Conservation (phyloP, 2,888 invertebrate species). For the Lepidochrysops patricia region DNA sequence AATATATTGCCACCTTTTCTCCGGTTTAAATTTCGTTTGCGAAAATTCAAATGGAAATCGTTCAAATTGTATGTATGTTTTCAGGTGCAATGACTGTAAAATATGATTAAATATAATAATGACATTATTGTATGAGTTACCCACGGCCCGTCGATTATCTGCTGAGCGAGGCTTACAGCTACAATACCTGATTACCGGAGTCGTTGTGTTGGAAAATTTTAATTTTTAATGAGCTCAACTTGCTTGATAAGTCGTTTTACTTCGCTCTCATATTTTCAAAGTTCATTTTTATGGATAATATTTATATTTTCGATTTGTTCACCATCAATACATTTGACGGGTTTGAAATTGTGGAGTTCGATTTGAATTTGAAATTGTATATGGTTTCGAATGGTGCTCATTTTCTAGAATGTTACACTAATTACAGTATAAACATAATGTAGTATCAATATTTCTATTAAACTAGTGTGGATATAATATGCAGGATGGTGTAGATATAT, state of each 20-base stretch:
- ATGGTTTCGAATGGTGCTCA: neutral
- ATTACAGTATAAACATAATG: no score
- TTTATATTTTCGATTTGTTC: neutral
- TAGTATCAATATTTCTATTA: no score
- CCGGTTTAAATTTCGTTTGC: no score
- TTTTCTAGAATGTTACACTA: neutral
- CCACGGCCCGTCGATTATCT: conserved; percentile 13
- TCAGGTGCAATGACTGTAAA: neutral
- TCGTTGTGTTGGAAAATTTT: conserved; percentile 31
- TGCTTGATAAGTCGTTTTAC: conserved; percentile 22
- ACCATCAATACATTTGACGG: neutral
- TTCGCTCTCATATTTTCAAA: conserved; percentile 17
- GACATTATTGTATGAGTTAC: neutral
- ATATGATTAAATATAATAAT: neutral
- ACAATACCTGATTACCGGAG: conserved; percentile 24
- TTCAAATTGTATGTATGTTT: neutral
- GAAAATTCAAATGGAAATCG: no score
- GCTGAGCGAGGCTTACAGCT: conserved; percentile 18
- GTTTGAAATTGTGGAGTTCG: no score
- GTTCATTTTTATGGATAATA: conserved; percentile 9
- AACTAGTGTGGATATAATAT: no score
- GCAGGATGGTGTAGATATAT: no score
- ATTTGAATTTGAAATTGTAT: neutral
- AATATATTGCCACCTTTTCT: no score
- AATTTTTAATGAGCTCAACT: conserved; percentile 31